phyloP scores from a whole-genome alignment of 1,140 invertebrate genomes.

The Octopus sinensis region DNA sequence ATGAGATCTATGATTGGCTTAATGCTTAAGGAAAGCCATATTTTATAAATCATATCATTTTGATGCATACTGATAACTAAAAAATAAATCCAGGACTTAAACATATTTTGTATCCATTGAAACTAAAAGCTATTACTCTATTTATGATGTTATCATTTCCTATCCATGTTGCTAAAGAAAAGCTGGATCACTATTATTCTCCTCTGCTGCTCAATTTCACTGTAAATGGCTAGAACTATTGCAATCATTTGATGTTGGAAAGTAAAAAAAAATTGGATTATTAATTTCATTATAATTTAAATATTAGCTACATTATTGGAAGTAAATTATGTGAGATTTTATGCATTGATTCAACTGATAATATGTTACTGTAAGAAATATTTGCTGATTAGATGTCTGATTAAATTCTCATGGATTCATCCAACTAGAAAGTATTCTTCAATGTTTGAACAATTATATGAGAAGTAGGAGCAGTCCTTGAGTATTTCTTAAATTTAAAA shows the following conservation, averaged over 20 bases:
- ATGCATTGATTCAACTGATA: background rate
- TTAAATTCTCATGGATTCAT: background rate
- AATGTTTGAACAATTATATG: background rate
- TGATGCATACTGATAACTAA: no score
- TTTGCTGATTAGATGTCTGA: background rate
- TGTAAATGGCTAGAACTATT: background rate
- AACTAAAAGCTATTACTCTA: no score
- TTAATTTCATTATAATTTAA: background rate
- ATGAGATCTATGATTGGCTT: no score
- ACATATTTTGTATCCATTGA: no score
- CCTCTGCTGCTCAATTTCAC: background rate
- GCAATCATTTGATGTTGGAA: background rate
- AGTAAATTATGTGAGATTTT: background rate
- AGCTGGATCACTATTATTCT: no score
- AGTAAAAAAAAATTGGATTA: background rate
- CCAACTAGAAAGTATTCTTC: background rate
- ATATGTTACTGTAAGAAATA: background rate
- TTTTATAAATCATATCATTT: no score
- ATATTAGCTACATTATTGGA: background rate
- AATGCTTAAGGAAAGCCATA: no score
- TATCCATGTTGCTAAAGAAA: no score
- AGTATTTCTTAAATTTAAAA: background rate
- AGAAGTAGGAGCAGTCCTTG: background rate
- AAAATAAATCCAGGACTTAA: no score
- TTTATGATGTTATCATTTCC: no score